Base-by-base conservation (phyloP, 2,888 invertebrate species). In the Choristoneura rosaceana region DNA sequence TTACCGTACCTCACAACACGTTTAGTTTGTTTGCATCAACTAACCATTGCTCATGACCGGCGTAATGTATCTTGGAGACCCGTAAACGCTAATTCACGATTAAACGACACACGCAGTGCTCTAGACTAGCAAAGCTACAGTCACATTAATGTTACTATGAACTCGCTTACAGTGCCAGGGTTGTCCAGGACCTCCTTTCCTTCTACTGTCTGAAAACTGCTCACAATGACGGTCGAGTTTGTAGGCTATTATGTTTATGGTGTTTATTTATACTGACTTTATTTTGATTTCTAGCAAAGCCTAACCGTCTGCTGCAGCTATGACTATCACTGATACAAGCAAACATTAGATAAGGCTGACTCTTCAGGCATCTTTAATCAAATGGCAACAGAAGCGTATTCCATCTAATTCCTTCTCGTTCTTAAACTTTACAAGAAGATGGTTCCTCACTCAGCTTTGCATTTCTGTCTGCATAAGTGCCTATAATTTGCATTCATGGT, bases 1-100 rank as follows among this genome's bases (percentile, higher is more conserved):
- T 85, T 89, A 87, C 89, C 89, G 90, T 93, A 91, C 90, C 89
- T 89, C 87, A 90, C 91, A 84, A 90, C 90, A 89, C 88, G 84
- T 89, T 88, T 90, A 90, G 87, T 92, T 91, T 92, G 89, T 90
- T 91, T 92, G 93, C 92, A 90, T 91, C 87, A 88, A 94, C 93
- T 94, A 94, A 94, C 93, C 89, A 89, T 86, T 84, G 91, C 91
- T 91, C 89, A 89, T 89, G 82, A 84, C 78, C 81, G 77, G 86
- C 82, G 82, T 87, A 82, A 81, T 79, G 84, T 86, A 73, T 67
- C 69, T 71, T 90, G 89, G 82, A 91, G 91, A 90, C 89, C 85
- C 90, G 86, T 91, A 90, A 84, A 85, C 83, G 93, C 93, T 93
- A 92, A 90, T 73, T 38, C 91, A 93, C 92, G 79, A 87, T 86